Evolutionary conservation across 2,797 vertebrate genomes (phyloP).

Genomic region (Gallinago solitaria): DNA sequence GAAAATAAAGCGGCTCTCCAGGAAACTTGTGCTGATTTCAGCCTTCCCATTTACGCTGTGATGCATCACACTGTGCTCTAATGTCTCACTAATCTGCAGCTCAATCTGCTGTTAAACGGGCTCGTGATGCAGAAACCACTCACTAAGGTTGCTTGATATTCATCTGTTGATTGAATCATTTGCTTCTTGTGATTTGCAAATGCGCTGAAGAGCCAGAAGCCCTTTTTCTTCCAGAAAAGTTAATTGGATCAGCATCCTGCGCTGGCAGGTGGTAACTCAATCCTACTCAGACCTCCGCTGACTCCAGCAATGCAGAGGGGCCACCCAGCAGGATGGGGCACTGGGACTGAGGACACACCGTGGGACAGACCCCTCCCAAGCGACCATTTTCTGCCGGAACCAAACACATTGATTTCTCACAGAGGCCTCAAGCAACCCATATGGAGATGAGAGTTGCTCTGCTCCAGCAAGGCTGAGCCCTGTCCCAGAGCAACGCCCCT

Average conservation of each 20-base stretch:
- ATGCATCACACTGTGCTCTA: constrained; percentile 71
- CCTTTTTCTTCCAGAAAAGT: constrained; percentile 58
- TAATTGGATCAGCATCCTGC: constrained; percentile 54
- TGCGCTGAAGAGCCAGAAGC: constrained; percentile 47
- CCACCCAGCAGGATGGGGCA: accelerated
- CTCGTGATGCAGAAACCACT: constrained; percentile 35
- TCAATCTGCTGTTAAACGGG: constrained; percentile 73
- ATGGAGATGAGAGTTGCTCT: not conserved
- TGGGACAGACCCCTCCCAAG: not conserved
- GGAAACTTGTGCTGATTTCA: constrained; percentile 69
- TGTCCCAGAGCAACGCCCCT: accelerated
- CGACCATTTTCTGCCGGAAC: not conserved
- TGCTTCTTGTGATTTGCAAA: constrained; percentile 20
- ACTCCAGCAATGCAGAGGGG: not conserved
- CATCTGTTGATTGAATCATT: constrained; percentile 51
- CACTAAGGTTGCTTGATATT: constrained; percentile 34
- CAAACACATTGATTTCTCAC: accelerated
- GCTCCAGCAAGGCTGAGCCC: not conserved
- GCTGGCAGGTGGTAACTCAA: not conserved
- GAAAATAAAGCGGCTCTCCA: constrained; percentile 62
- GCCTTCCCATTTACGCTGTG: constrained; percentile 60
- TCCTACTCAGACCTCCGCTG: not conserved
- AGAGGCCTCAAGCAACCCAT: accelerated
- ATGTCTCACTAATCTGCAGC: constrained; percentile 70
- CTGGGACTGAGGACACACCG: accelerated